Percentiles rank a stretch among this genome's conserved stretches.
These are phyloP conservation scores for Otolemur crassicaudatus DNA, from an alignment of 2,797 vertebrate genomes.

Conservation along the genomic window DNA sequence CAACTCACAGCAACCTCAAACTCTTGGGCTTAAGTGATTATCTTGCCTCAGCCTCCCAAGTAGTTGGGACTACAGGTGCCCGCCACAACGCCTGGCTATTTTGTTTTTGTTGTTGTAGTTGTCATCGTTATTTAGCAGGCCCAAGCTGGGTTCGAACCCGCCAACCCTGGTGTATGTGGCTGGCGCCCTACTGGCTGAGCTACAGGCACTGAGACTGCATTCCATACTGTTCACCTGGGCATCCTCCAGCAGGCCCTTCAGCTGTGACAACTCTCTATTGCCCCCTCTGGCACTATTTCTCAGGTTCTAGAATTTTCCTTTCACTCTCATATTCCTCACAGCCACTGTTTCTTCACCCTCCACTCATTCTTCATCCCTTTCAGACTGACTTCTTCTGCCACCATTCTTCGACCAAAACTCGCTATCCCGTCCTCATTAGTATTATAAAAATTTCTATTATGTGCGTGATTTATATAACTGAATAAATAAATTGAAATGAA, in stretches of 20 bases:
- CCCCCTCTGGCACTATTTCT: not conserved
- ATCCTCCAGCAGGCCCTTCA: not conserved
- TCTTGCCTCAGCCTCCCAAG: no score
- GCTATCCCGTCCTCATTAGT: not conserved
- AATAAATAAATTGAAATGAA: not conserved
- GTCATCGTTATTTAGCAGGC: no score
- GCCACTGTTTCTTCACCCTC: not conserved
- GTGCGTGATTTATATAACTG: not conserved
- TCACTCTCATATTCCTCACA: not conserved
- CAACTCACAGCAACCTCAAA: no score
- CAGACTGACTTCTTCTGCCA: not conserved
- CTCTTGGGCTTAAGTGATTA: no score
- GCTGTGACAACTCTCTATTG: slow-evolving; percentile 22
- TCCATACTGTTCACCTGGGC: not conserved
- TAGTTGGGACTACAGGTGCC: no score
- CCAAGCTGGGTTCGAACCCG: no score
- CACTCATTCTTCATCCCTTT: not conserved
- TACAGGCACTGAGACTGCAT: not conserved
- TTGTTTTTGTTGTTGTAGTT: no score
- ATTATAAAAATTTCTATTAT: not conserved
- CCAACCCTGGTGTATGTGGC: no score
- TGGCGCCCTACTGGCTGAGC: no score
- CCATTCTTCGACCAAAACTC: not conserved
- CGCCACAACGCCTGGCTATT: no score
- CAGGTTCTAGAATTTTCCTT: not conserved